Evolutionary conservation across 2,888 invertebrate genomes (phyloP).

Genomic region (Xestobium rufovillosum): DNA sequence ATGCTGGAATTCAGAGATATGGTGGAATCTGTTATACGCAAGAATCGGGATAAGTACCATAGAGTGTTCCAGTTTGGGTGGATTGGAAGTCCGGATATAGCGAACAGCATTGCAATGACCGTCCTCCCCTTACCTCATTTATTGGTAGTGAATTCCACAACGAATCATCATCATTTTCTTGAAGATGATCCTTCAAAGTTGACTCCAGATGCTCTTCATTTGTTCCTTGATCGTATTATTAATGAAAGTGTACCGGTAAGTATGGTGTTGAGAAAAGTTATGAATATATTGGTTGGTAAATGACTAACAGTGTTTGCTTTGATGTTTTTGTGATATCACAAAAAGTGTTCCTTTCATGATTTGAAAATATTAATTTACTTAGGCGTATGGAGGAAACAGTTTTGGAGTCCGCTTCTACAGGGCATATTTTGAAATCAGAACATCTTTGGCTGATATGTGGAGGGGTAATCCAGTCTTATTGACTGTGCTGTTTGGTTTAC

Average conservation of each 20-base stretch:
- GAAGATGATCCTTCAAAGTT: constrained; percentile 61
- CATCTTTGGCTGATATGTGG: constrained; percentile 80
- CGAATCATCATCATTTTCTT: constrained; percentile 87
- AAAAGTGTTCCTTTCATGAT: no score
- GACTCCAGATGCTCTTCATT: constrained; percentile 55
- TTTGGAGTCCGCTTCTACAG: constrained; percentile 70
- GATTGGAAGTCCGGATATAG: constrained; percentile 83
- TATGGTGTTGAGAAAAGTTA: no score
- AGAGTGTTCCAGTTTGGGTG: constrained; percentile 81
- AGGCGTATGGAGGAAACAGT: constrained; percentile 81
- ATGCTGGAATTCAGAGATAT: constrained; percentile 72
- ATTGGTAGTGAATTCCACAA: constrained; percentile 85
- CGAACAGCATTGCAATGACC: constrained; percentile 89
- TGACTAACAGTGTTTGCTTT: no score
- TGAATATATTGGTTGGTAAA: no score
- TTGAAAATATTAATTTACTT: constrained; percentile 28
- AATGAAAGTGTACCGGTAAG: constrained; percentile 72
- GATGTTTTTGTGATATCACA: no score
- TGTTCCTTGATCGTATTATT: constrained; percentile 69
- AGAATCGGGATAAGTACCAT: constrained; percentile 71
- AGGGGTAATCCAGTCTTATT: constrained; percentile 88
- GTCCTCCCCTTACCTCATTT: constrained; percentile 76
- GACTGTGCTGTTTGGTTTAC: constrained; percentile 87
- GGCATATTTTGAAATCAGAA: constrained; percentile 74
- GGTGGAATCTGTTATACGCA: constrained; percentile 63